These are phyloP conservation scores for Caligus rogercresseyi DNA, from an alignment of 1,140 invertebrate genomes.

Conservation along the genomic window DNA sequence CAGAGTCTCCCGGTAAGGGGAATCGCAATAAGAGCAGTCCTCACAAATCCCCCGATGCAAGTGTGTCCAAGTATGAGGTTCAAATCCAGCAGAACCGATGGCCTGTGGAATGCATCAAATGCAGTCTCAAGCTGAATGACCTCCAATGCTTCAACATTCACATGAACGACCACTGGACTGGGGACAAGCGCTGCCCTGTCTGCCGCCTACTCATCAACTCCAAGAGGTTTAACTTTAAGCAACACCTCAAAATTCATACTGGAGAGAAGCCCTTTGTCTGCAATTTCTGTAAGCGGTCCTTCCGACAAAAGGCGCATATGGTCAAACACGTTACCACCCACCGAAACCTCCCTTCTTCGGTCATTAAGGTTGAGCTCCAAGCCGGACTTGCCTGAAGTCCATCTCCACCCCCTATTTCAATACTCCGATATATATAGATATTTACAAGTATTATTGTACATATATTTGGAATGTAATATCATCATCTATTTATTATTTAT, in stretches of 20 bases:
- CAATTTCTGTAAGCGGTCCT: constrained; percentile 11
- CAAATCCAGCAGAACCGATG: constrained; percentile 16
- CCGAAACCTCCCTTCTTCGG: neutral
- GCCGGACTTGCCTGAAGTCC: neutral
- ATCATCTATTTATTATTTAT: neutral
- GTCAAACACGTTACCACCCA: constrained; percentile 20
- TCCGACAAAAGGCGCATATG: constrained; percentile 19
- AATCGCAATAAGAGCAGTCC: neutral
- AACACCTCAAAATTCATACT: constrained; percentile 20
- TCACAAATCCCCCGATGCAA: neutral
- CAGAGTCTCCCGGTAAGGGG: neutral
- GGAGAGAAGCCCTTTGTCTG: constrained; percentile 19
- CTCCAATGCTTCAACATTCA: constrained; percentile 18
- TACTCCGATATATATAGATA: neutral
- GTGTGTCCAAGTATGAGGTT: constrained; percentile 12
- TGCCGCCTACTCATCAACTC: constrained; percentile 17
- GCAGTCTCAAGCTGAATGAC: neutral
- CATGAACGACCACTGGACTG: constrained; percentile 20
- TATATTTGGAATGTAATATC: neutral
- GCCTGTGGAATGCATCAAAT: constrained; percentile 20
- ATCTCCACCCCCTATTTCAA: neutral
- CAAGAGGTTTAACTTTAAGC: constrained; percentile 20
- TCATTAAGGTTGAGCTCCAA: neutral
- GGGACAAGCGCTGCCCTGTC: constrained; percentile 18
- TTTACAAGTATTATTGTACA: neutral